Conservation (phyloP, 1,140 invertebrate species). For the Mactra quadrangularis region DNA sequence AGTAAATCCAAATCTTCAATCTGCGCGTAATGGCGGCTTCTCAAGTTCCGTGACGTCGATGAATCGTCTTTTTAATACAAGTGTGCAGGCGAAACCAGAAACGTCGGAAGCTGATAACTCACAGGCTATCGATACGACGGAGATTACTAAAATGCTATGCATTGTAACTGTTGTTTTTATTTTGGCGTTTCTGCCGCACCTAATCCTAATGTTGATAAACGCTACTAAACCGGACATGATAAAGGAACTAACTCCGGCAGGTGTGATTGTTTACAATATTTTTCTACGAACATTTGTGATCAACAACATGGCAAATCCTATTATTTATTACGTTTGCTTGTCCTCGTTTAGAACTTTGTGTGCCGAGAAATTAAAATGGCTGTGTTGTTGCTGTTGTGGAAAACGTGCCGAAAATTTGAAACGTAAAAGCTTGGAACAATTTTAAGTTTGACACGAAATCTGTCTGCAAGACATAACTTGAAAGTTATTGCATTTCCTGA, state of each 20-base stretch:
- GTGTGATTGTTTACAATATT: conserved; percentile 52
- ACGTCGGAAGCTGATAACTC: background rate
- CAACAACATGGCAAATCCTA: conserved; percentile 72
- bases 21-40: too few relatives aligned
- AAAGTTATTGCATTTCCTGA: too few relatives aligned
- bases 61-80: too few relatives aligned
- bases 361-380: background rate
- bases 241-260: conserved; percentile 25
- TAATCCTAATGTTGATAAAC: conserved; percentile 64
- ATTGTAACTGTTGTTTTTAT: conserved; percentile 68
- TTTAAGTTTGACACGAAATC: too few relatives aligned
- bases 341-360: conserved; percentile 25
- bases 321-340: conserved; percentile 63
- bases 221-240: conserved; percentile 37
- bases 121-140: conserved; percentile 4
- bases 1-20: too few relatives aligned
- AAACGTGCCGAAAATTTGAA: too few relatives aligned
- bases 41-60: too few relatives aligned
- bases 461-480: too few relatives aligned
- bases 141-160: conserved; percentile 67
- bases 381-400: background rate
- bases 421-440: too few relatives aligned
- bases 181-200: conserved; percentile 68
- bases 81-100: too few relatives aligned
- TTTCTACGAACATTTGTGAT: conserved; percentile 72